A percentile compares a stretch with the other conserved stretches of the same genome.
These are phyloP conservation scores for Labeo calbasu DNA, from an alignment of 2,797 vertebrate genomes.

Conservation along the genomic window DNA sequence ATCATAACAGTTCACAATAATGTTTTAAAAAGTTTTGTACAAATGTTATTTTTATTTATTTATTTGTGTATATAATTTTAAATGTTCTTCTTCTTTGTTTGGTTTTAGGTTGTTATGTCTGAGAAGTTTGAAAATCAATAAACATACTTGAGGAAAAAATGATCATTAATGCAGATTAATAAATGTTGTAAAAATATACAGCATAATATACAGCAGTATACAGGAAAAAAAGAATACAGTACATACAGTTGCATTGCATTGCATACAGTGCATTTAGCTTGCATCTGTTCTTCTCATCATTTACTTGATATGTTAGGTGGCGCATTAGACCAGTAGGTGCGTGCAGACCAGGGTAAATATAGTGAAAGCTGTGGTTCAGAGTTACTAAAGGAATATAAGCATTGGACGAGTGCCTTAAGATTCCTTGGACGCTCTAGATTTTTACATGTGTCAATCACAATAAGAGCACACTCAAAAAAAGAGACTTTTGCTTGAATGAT, in stretches of 20 bases:
- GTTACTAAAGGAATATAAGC: not conserved
- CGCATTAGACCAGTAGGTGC: not conserved
- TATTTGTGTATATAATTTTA: no score
- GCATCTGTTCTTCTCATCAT: not conserved
- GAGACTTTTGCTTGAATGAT: conserved; percentile 64
- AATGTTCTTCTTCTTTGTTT: not conserved
- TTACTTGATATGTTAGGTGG: conserved; percentile 2
- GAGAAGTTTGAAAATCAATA: not conserved
- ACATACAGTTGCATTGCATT: not conserved
- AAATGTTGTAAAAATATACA: not conserved
- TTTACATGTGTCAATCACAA: conserved; percentile 27
- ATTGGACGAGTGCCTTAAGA: conserved; percentile 17
- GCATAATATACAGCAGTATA: not conserved
- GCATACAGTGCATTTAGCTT: not conserved
- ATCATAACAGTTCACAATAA: not conserved
- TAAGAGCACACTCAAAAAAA: conserved; percentile 54
- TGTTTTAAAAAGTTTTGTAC: not conserved
- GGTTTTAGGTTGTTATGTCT: not conserved
- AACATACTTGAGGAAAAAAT: not conserved
- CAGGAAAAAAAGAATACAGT: not conserved
- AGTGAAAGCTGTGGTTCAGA: not conserved
- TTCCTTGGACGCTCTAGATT: conserved; percentile 49
- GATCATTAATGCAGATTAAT: not conserved
- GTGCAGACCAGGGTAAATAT: conserved; percentile 1
- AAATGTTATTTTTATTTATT: not conserved